Evolutionary conservation across 2,113 vertebrate species (phyloP), one percentile per base, ranked within the genome.

Genomic region (Neofelis nebulosa): DNA sequence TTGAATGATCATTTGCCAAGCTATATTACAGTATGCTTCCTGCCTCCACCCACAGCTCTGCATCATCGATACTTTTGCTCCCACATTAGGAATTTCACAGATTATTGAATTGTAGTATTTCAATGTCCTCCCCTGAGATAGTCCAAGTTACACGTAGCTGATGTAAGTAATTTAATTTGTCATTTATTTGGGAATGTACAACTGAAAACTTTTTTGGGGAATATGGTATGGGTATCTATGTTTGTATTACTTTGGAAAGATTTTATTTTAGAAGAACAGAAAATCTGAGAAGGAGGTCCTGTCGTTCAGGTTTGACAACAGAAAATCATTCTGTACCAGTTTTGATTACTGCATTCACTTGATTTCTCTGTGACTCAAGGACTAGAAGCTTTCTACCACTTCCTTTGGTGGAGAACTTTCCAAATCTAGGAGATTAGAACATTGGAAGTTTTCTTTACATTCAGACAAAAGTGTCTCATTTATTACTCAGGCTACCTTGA

Each of bases 101-200:
- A 71, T 98, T 88, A 84, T 12, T 0, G 31, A 91, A 65, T 7
- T 92, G 29, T 29, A 29, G 96, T 95, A 69, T 74, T n/a, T 84
- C 95, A 96, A 0, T n/a, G n/a, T 95, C 98, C 95, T 96, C 74
- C 38, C 90, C 73, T 95, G 91, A 50, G 1, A 3, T 21, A 92
- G 9, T 96, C 68, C 86, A 97, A 91, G 14, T 90, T 96, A 81
- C 96, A 80, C 33, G 68, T 79, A 91, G 92, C 36, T 84, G 31
- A 93, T 95, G 66, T 66, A 92, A 97, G 80, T 79, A 91, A 74
- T 95, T 98, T 0, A 0, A 50, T 94, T 98, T 97, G 68, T 97
- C 93, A 97, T 98, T 98, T 97, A 98, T 98, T 98, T 98, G 96
- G 93, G 93, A 96, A 97, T 97, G 57, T 97, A 94, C 93, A 91